Evolutionary conservation across 1,140 invertebrate species (phyloP), one percentile per base, ranked within the genome.

Genomic region (Dreissena polymorpha): DNA sequence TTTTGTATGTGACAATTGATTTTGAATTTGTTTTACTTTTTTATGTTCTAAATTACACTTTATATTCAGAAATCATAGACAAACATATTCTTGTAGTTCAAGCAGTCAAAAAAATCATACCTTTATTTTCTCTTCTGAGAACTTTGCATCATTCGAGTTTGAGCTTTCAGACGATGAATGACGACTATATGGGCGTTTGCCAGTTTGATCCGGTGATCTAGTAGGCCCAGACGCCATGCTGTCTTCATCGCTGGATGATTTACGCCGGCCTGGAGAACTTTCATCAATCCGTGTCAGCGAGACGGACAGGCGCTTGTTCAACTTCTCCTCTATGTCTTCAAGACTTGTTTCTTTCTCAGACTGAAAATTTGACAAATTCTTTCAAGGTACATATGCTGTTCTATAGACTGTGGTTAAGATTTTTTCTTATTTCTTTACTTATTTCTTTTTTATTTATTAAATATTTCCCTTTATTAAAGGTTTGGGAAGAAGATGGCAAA

Each of bases 201-300:
- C 78, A 51, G 67, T 65, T 50, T 72, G 29, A 53, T 53, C 67
- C 39, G 85, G 85, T 25, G 86, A 87, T 29, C 72, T 67, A 68
- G 72, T 74, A 53, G 73, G 51, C 49, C 84, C 84, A 68, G 71
- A 75, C 39, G 85, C 64, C 18, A 69, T 55, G 68, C 70, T 85
- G 73, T 89, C 88, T 21, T 89, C 88, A 78, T 89, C 88, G 76
- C 79, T 86, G n/a, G 76, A 77, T 27, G 85, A 84, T 50, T 73
- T 75, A 23, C 76, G 77, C 64, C 79, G 74, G 1, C 78, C 13
- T 25, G 70, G 23, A 16, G 85, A 77, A 16, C 79, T 68, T 16
- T 88, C 87, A 68, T 91, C 90, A 69, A 91, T 90, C 27, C 90
- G 68, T 10, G 88, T 91, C 13, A 91, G 83, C 2, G 79, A 82